A percentile compares a stretch with the other conserved stretches of the same genome.
Conservation (phyloP, 2,888 invertebrate species). For the Brenthis daphne region DNA sequence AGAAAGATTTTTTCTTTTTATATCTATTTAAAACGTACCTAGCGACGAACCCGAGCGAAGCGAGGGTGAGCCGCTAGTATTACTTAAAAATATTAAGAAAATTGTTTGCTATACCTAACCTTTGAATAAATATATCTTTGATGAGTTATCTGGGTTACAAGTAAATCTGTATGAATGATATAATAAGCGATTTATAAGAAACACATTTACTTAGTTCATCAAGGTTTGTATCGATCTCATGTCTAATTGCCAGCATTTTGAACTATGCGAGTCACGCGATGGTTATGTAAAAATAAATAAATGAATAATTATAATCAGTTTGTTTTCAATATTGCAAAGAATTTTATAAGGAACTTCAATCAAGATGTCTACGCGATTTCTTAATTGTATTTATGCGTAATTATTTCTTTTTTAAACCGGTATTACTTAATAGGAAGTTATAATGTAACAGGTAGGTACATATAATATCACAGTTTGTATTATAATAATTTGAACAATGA, state of each 20-base stretch:
- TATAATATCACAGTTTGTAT: too few relatives aligned
- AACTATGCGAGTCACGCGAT: constrained; percentile 27
- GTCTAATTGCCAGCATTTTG: constrained; percentile 21
- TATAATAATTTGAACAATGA: too few relatives aligned
- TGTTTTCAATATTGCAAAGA: constrained; percentile 14
- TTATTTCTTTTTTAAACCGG: not conserved
- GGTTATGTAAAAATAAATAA: constrained; percentile 19
- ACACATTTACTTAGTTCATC: constrained; percentile 3
- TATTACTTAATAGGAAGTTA: not conserved
- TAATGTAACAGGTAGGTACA: too few relatives aligned
- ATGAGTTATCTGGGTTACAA: too few relatives aligned
- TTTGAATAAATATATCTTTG: too few relatives aligned
- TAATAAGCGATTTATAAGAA: not conserved
- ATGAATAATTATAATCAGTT: constrained; percentile 16
- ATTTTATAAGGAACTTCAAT: constrained; percentile 13
- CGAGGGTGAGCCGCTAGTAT: too few relatives aligned
- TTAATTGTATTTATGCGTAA: constrained; percentile 6
- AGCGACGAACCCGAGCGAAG: too few relatives aligned
- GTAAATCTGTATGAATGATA: too few relatives aligned
- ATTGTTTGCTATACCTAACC: too few relatives aligned
- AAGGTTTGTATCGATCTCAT: constrained; percentile 23
- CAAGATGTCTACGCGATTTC: not conserved
- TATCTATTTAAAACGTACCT: too few relatives aligned
- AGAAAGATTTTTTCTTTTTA: too few relatives aligned
- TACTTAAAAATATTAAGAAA: too few relatives aligned